These are phyloP conservation scores for Nesospiza acunhae DNA, from an alignment of 2,113 vertebrate species.

Conservation along the genomic window DNA sequence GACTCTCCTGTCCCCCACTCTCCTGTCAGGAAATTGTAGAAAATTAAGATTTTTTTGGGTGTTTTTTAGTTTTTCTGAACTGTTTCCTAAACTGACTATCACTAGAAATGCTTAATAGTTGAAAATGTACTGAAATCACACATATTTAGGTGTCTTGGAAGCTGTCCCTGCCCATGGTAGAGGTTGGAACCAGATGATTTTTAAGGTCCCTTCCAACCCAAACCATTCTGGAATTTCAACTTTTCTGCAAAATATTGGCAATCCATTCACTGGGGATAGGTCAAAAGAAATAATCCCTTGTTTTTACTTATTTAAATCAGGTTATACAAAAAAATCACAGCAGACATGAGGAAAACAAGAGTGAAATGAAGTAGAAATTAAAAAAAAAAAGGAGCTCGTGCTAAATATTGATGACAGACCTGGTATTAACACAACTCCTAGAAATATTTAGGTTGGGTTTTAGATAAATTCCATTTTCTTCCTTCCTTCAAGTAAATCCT, in stretches of 20 bases:
- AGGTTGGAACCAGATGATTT: not conserved
- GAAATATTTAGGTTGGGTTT: not conserved
- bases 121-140: not conserved
- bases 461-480: rapidly evolving
- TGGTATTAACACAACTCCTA: not conserved
- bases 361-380: not conserved
- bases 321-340: not conserved
- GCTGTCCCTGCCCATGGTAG: not conserved
- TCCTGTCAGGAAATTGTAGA: not conserved
- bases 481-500: not conserved
- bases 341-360: not conserved
- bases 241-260: not conserved
- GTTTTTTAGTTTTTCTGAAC: not conserved
- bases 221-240: not conserved
- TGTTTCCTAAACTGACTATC: not conserved
- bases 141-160: not conserved
- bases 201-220: not conserved
- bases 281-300: not conserved
- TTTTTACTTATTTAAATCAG: not conserved
- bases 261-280: rapidly evolving
- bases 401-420: not conserved
- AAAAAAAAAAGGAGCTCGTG: not conserved
- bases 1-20: not conserved
- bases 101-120: not conserved
- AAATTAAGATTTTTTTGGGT: not conserved